Conservation (phyloP, 2,888 invertebrate genomes). For the Hermaeophaga mercurialis region DNA sequence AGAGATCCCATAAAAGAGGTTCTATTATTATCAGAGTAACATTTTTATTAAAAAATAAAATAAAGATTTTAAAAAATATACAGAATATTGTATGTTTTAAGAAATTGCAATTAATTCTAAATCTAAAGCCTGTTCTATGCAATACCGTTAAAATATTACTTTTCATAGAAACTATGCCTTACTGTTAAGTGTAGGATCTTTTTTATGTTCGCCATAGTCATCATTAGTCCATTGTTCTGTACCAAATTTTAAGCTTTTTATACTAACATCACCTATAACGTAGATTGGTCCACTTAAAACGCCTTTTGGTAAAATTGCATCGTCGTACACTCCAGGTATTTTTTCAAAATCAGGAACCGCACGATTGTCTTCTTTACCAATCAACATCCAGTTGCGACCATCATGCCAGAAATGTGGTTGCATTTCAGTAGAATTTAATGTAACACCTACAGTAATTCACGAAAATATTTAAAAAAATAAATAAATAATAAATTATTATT, state of each 20-base stretch:
- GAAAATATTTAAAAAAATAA: too few species aligned
- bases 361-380: conserved; percentile 52
- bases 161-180: too few species aligned
- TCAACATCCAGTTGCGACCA: conserved; percentile 58
- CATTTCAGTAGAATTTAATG: conserved; percentile 10
- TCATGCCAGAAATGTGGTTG: conserved; percentile 49
- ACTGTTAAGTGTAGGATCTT: conserved; percentile 4
- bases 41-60: too few species aligned
- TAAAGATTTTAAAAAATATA: too few species aligned
- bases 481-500: too few species aligned
- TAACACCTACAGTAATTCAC: conserved; percentile 1
- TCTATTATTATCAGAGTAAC: too few species aligned
- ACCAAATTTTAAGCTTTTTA: conserved; percentile 29
- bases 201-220: not conserved
- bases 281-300: conserved; percentile 10
- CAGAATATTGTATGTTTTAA: too few species aligned
- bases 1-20: too few species aligned
- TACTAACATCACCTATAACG: not conserved
- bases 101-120: too few species aligned
- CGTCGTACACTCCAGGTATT: conserved; percentile 60
- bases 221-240: conserved; percentile 20
- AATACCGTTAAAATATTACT: too few species aligned
- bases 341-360: conserved; percentile 61
- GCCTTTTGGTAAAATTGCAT: conserved; percentile 53
- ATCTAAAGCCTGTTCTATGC: too few species aligned